A percentile compares a stretch with the other conserved stretches of the same genome.
These are phyloP conservation scores for Hippocampus kuda DNA, from an alignment of 2,797 vertebrate genomes.

Conservation along the genomic window DNA sequence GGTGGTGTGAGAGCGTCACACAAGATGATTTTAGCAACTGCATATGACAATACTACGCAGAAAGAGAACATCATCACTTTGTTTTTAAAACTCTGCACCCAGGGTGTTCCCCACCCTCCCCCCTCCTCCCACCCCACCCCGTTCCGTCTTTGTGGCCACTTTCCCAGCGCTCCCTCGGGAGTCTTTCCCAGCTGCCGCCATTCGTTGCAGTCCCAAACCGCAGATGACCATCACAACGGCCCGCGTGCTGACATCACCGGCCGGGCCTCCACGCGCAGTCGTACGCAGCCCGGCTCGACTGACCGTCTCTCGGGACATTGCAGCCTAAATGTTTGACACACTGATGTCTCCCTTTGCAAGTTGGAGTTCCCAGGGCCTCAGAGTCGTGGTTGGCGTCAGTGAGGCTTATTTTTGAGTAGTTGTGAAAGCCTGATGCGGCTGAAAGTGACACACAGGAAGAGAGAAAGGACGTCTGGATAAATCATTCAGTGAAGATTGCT, in stretches of 20 bases:
- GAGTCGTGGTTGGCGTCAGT: conserved; percentile 33
- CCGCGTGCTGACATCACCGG: conserved; percentile 49
- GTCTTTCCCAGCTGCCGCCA: conserved; percentile 45
- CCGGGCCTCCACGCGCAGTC: conserved; percentile 24
- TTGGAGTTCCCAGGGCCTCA: conserved; percentile 41
- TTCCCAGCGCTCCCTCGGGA: conserved; percentile 60
- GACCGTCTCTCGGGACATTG: conserved; percentile 36
- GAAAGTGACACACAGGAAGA: conserved; percentile 2
- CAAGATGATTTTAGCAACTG: conserved; percentile 35
- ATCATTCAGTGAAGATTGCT: neutral
- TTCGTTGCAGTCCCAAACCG: conserved; percentile 33
- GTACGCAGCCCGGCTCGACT: conserved; percentile 17
- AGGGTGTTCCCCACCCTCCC: neutral
- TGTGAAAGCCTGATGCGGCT: neutral
- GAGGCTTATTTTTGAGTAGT: neutral
- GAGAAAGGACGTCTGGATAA: neutral
- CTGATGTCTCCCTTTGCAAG: conserved; percentile 20
- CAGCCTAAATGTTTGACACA: conserved; percentile 14
- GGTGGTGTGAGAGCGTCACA: conserved; percentile 50
- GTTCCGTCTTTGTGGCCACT: conserved; percentile 40
- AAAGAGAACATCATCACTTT: conserved; percentile 32
- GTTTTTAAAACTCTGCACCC: conserved; percentile 22
- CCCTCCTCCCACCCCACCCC: conserved; percentile 6
- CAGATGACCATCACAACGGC: conserved; percentile 26
- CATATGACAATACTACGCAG: conserved; percentile 24